Base-by-base conservation (phyloP, 2,113 vertebrate species). In the Rousettus leschenaultii region DNA sequence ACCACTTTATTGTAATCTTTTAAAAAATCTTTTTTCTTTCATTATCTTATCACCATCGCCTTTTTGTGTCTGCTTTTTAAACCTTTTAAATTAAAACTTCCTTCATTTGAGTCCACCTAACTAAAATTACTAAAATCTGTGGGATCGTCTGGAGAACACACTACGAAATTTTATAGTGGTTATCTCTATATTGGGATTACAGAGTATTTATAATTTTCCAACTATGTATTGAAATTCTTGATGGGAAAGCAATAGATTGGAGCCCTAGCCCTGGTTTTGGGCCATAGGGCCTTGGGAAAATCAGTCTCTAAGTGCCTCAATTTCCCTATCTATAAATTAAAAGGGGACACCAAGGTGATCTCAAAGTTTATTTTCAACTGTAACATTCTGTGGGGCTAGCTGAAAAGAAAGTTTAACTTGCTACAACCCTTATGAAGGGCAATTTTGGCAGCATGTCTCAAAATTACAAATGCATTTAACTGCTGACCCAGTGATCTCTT, bases 21-120 rank as follows among this genome's bases (percentile, higher is more conserved):
- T 51, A 16, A 51, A 51, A 51, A 51, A 51, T 51, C 51, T 95
- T 90, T 96, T 96, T 95, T 68, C n/a, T 95, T 86, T 92, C 33
- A 11, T 78, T 66, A 57, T 74, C 26, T 94, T 78, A 51, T 80
- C 79, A 57, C 33, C 40, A 59, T 89, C 53, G 38, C 97, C 87
- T 97, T 94, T 97, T 95, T 96, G 95, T 61, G 95, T 89, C 85
- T 96, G 94, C 86, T 96, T 97, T 96, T 91, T 77, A 75, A 95
- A 96, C 91, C 94, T 98, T 95, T 94, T 80, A 97, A 91, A 92
- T 95, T 86, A 97, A 96, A 97, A 70, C 95, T 95, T 98, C 70
- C 11, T 65, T 82, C 38, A 78, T 48, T 71, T 93, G 30, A 77
- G 35, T 90, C 79, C 38, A 65, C 22, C 30, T 30, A 57, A 65